phyloP scores from a whole-genome alignment of 2,888 invertebrate genomes.

The Parnassius mnemosyne region DNA sequence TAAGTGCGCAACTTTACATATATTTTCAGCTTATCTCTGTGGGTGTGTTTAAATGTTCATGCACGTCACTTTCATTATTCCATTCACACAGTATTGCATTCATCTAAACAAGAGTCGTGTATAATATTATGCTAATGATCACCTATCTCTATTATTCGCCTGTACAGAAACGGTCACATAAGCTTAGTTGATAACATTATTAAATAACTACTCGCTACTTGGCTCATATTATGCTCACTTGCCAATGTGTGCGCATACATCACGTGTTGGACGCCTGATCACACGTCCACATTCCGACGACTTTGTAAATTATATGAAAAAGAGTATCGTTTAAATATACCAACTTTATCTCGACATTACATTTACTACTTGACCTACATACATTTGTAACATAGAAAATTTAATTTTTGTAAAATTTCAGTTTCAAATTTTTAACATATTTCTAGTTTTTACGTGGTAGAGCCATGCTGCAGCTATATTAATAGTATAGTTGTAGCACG shows the following conservation, averaged over 20 bases:
- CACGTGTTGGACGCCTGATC: constrained; percentile 68
- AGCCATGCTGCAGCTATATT: too few species aligned
- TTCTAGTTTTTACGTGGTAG: too few species aligned
- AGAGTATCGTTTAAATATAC: constrained; percentile 31
- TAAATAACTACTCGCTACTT: constrained; percentile 53
- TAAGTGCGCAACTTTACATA: constrained; percentile 36
- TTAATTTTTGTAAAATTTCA: constrained; percentile 1
- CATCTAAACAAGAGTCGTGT: too few species aligned
- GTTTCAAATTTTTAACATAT: too few species aligned
- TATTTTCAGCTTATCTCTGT: constrained; percentile 47
- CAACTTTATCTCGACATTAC: constrained; percentile 37
- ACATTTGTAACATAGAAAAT: constrained; percentile 26
- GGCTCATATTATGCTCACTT: constrained; percentile 48
- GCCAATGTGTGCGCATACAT: constrained; percentile 36
- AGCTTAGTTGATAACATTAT: constrained; percentile 44
- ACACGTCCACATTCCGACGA: constrained; percentile 67
- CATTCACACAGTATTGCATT: constrained; percentile 5
- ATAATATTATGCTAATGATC: neutral
- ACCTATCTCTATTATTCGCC: constrained; percentile 33
- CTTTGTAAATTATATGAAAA: constrained; percentile 44
- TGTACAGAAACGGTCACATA: constrained; percentile 40
- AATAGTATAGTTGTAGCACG: too few species aligned
- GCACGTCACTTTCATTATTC: constrained; percentile 41
- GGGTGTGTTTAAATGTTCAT: constrained; percentile 47
- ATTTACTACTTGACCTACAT: constrained; percentile 27